Evolutionary conservation across 2,888 invertebrate species (phyloP).

Genomic region (Cremastobaeus sp.): DNA sequence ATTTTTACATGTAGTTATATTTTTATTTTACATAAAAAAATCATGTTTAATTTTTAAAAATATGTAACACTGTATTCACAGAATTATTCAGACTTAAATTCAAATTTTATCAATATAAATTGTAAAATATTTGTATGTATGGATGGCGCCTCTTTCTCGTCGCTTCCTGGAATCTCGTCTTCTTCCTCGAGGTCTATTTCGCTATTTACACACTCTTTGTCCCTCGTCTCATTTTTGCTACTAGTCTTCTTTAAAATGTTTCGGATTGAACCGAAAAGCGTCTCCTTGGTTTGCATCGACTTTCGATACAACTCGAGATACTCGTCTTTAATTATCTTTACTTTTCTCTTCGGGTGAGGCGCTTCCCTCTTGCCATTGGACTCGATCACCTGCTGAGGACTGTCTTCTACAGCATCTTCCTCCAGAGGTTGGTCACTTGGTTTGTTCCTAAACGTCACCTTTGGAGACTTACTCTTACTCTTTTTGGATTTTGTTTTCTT

Average conservation of each 20-base stretch:
- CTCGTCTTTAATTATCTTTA: constrained; percentile 21
- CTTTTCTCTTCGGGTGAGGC: not conserved
- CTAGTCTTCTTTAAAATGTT: constrained; percentile 52
- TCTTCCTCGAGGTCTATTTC: constrained; percentile 77
- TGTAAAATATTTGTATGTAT: too few species aligned
- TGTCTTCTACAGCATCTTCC: not conserved
- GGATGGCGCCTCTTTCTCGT: constrained; percentile 67
- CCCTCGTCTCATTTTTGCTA: too few species aligned
- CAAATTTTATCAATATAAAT: too few species aligned
- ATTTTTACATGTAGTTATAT: too few species aligned
- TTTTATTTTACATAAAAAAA: too few species aligned
- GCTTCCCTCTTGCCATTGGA: too few species aligned
- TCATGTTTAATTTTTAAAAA: too few species aligned
- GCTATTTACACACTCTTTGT: constrained; percentile 66
- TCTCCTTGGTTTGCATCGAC: constrained; percentile 59
- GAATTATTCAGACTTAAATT: too few species aligned
- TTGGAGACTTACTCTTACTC: constrained; percentile 60
- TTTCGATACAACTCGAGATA: constrained; percentile 65
- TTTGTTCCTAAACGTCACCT: too few species aligned
- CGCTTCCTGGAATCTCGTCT: constrained; percentile 47
- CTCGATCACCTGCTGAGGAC: too few species aligned
- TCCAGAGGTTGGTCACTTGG: too few species aligned
- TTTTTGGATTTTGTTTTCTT: constrained; percentile 72
- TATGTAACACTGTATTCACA: too few species aligned
- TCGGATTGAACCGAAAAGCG: constrained; percentile 62